A percentile compares a stretch with the other conserved stretches of the same genome.
These are phyloP conservation scores for Bactericera cockerelli DNA, from an alignment of 1,140 invertebrate species.

Conservation along the genomic window DNA sequence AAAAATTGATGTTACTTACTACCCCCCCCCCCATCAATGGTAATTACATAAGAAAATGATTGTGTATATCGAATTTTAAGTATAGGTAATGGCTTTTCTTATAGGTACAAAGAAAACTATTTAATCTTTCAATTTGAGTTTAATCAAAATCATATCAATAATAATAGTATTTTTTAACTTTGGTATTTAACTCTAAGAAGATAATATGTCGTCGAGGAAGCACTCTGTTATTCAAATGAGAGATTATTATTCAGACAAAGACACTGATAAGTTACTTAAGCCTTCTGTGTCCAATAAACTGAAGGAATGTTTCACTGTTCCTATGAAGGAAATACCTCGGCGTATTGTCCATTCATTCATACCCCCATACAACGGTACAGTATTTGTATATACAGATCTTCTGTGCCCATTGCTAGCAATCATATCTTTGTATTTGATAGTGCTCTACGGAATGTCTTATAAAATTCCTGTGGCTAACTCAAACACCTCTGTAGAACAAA, in stretches of 20 bases:
- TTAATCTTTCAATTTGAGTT: no score
- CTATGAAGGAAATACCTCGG: slow-evolving; percentile 24
- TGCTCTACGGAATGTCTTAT: slow-evolving; percentile 28
- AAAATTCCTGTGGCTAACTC: slow-evolving; percentile 23
- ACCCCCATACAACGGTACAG: slow-evolving; percentile 27
- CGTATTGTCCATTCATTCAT: slow-evolving; percentile 29
- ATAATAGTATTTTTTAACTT: no score
- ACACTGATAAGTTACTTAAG: not conserved
- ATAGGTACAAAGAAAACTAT: no score
- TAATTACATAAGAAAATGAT: no score
- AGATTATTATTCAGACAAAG: slow-evolving; percentile 15
- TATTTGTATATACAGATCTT: slow-evolving; percentile 30
- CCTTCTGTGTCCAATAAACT: not conserved
- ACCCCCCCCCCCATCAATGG: no score
- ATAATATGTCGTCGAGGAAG: slow-evolving; percentile 20
- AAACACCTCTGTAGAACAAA: slow-evolving; percentile 23
- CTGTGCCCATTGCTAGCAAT: slow-evolving; percentile 29
- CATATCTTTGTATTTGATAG: slow-evolving; percentile 25
- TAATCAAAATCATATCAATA: no score
- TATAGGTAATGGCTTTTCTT: no score
- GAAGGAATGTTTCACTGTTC: slow-evolving; percentile 21
- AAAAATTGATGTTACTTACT: no score
- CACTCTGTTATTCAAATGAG: slow-evolving; percentile 23
- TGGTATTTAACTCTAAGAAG: no score
- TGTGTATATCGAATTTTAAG: no score